Conservation (phyloP, 2,797 vertebrate species). For the Coreius guichenoti region DNA sequence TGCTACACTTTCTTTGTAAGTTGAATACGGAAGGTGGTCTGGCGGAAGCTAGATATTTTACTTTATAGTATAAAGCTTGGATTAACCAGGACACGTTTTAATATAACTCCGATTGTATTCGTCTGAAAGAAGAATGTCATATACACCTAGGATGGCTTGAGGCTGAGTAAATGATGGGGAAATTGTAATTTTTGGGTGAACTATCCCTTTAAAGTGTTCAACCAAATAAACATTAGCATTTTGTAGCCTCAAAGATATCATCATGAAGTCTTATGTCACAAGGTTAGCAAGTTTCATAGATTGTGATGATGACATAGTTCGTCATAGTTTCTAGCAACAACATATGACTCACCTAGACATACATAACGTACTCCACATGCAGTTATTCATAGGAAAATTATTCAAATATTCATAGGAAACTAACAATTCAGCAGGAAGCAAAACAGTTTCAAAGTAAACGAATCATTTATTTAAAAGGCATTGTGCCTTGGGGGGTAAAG, state of each 20-base stretch:
- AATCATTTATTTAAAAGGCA: background rate
- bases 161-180: too few species aligned
- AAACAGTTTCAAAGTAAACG: background rate
- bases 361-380: background rate
- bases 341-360: background rate
- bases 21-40: too few species aligned
- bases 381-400: background rate
- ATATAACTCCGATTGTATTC: too few species aligned
- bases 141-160: too few species aligned
- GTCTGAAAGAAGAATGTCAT: too few species aligned
- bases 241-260: background rate
- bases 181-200: too few species aligned
- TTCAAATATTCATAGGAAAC: background rate
- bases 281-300: background rate
- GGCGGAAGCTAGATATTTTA: too few species aligned
- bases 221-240: background rate
- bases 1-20: too few species aligned
- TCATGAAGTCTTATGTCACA: background rate
- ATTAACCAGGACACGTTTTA: too few species aligned
- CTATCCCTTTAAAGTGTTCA: background rate
- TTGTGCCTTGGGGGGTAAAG: background rate
- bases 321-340: constrained; percentile 15
- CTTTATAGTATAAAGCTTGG: too few species aligned
- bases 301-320: background rate
- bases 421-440: background rate